Evolutionary conservation across 2,113 vertebrate genomes (phyloP).

Genomic region (Haplochromis vanheusdeni): DNA sequence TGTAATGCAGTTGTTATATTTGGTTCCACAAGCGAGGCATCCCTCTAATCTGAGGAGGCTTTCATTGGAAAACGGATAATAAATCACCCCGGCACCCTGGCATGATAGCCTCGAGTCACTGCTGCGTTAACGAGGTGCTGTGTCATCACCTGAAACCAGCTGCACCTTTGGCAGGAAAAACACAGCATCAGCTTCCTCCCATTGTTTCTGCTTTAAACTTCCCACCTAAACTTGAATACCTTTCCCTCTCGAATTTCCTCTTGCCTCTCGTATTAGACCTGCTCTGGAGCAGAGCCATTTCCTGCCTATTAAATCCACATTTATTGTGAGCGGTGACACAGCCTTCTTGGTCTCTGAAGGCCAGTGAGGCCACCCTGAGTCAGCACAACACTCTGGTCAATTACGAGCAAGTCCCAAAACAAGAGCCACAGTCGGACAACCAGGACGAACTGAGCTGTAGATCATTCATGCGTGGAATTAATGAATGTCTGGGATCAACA

Average conservation of each 20-base stretch:
- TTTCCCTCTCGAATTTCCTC: no score
- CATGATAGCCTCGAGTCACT: slow-evolving; percentile 17
- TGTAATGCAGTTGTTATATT: slow-evolving; percentile 29
- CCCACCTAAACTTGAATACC: neutral
- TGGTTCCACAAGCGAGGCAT: neutral
- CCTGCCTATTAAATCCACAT: slow-evolving; percentile 33
- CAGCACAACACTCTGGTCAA: slow-evolving; percentile 28
- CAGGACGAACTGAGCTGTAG: neutral
- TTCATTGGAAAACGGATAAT: slow-evolving; percentile 45
- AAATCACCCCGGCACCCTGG: slow-evolving; percentile 43
- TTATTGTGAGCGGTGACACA: neutral
- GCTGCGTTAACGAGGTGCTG: slow-evolving; percentile 49
- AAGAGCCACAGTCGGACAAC: neutral
- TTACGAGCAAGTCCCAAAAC: slow-evolving; percentile 1
- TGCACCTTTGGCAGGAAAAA: slow-evolving; percentile 46
- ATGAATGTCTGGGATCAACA: slow-evolving; percentile 1
- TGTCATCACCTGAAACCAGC: slow-evolving; percentile 55
- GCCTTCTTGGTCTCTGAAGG: neutral
- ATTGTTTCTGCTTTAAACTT: slow-evolving; percentile 22
- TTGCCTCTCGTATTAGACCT: neutral
- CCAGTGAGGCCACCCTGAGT: slow-evolving; percentile 21
- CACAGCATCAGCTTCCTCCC: slow-evolving; percentile 44
- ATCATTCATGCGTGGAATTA: slow-evolving; percentile 25
- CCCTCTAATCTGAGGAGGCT: slow-evolving; percentile 40
- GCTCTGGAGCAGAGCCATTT: slow-evolving; percentile 1